Percentiles rank a stretch among this genome's conserved stretches.
Conservation (phyloP, 2,888 invertebrate species). For the Epinotia demarniana region DNA sequence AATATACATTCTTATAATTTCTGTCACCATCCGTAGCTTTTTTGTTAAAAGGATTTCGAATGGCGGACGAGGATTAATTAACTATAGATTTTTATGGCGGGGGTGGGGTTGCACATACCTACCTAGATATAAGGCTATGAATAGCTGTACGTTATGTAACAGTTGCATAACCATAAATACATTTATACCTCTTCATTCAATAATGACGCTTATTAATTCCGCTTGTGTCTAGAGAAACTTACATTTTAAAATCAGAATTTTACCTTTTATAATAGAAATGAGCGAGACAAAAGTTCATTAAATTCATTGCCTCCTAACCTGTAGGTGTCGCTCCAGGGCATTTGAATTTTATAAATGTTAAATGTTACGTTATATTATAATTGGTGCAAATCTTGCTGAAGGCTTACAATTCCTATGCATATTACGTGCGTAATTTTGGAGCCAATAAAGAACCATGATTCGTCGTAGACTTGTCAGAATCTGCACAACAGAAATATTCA, state of each 20-base stretch:
- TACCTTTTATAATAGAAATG: neutral
- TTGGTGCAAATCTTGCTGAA: neutral
- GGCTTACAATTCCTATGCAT: neutral
- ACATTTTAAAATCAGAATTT: neutral
- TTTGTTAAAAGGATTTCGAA: neutral
- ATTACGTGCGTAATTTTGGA: neutral
- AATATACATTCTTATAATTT: conserved; percentile 39
- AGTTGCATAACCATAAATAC: conserved; percentile 17
- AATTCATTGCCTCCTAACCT: neutral
- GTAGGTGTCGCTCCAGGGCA: too few relatives aligned
- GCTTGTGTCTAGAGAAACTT: neutral
- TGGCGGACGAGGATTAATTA: neutral
- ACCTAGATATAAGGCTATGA: conserved; percentile 47
- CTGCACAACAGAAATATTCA: neutral
- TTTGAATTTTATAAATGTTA: neutral
- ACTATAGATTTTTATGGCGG: conserved; percentile 31
- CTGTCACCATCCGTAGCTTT: neutral
- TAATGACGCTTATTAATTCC: neutral
- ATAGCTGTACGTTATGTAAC: conserved; percentile 48
- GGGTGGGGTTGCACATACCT: conserved; percentile 36
- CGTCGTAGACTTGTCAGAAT: neutral
- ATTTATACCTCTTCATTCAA: neutral
- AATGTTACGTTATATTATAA: neutral
- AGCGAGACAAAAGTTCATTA: neutral
- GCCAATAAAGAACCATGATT: too few relatives aligned